Conservation (phyloP, 2,888 invertebrate species). For the Andrena marginata region DNA sequence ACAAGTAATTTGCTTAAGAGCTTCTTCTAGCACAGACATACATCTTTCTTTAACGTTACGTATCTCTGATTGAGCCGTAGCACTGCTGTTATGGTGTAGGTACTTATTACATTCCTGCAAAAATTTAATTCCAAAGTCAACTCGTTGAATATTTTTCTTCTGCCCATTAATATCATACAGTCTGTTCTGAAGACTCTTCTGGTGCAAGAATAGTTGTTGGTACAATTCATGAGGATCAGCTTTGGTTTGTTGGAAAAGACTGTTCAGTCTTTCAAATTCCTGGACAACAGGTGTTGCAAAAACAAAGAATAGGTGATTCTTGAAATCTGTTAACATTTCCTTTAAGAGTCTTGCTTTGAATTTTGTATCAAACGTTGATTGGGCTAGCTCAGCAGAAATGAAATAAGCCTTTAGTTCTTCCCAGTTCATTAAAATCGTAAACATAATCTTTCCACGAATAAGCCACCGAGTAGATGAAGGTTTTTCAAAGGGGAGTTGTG, state of each 20-base stretch:
- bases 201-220: not conserved
- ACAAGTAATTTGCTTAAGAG: not conserved
- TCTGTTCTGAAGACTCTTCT: not conserved
- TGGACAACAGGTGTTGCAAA: not conserved
- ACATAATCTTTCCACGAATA: not conserved
- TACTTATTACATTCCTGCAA: not conserved
- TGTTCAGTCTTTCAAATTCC: not conserved
- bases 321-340: not conserved
- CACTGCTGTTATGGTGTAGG: not conserved
- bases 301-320: not conserved
- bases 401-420: not conserved
- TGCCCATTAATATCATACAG: not conserved
- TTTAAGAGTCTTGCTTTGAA: not conserved
- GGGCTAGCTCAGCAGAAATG: not conserved
- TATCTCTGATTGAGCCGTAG: not conserved
- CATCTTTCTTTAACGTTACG: not conserved
- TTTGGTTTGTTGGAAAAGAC: not conserved
- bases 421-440: not conserved
- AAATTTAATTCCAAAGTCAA: not conserved
- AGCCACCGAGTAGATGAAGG: not conserved
- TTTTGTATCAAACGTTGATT: conserved; percentile 1
- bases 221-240: not conserved
- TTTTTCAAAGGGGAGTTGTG: not conserved
- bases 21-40: not conserved
- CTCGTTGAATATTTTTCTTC: not conserved